These are phyloP conservation scores for Pentamera pediparva DNA, from an alignment of 53 echinoderm and acorn worm genomes.

Conservation along the genomic window DNA sequence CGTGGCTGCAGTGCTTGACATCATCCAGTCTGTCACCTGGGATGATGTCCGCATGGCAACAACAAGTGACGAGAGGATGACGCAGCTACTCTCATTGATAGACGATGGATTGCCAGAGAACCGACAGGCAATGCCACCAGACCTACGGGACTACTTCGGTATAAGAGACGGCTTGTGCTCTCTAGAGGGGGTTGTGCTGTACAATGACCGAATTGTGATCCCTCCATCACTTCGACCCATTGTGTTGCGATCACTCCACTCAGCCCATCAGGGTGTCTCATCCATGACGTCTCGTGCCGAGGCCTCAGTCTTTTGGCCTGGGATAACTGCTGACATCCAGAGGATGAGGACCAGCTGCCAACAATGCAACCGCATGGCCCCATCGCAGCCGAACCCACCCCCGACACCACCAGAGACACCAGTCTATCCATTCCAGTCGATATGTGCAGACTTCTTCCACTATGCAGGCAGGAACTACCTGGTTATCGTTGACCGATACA, in stretches of 20 bases:
- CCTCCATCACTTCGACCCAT: slow-evolving; percentile 36
- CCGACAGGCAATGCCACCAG: slow-evolving; percentile 30
- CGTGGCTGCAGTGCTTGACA: not conserved
- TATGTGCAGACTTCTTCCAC: slow-evolving; percentile 52
- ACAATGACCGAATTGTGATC: slow-evolving; percentile 48
- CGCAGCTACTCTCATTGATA: slow-evolving; percentile 1
- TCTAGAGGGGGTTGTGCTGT: slow-evolving; percentile 44
- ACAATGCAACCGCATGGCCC: slow-evolving; percentile 47
- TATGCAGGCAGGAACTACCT: slow-evolving; percentile 38
- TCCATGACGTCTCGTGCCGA: slow-evolving; percentile 48
- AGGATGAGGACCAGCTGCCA: slow-evolving; percentile 18
- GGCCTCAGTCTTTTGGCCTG: slow-evolving; percentile 54
- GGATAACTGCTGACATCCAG: slow-evolving; percentile 38
- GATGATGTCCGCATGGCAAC: slow-evolving; percentile 25
- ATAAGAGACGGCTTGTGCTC: slow-evolving; percentile 19
- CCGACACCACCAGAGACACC: slow-evolving; percentile 33
- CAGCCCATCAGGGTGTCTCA: slow-evolving; percentile 57
- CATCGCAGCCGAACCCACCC: slow-evolving; percentile 39
- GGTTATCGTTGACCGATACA: slow-evolving; percentile 37
- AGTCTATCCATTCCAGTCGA: slow-evolving; percentile 54
- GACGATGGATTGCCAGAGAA: slow-evolving; percentile 41
- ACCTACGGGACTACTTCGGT: slow-evolving; percentile 31
- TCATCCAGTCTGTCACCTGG: slow-evolving; percentile 34
- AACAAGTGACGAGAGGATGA: slow-evolving; percentile 21
- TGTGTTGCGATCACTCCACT: slow-evolving; percentile 43